phyloP scores from a whole-genome alignment of 2,797 vertebrate genomes.

The Enteromius mattozi region DNA sequence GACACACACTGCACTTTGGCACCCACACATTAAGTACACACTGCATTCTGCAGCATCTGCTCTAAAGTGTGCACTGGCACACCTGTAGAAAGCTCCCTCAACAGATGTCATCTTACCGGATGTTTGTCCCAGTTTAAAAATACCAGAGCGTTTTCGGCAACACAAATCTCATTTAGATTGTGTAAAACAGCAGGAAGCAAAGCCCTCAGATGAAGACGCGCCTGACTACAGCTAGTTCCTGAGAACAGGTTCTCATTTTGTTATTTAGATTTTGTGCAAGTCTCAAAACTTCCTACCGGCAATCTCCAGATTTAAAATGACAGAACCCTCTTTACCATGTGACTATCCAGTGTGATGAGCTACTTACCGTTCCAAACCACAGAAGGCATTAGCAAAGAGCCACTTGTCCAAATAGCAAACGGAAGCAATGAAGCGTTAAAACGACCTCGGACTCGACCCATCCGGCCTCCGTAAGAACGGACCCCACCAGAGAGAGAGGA shows the following conservation, averaged over 20 bases:
- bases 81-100: constrained; percentile 39
- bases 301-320: constrained; percentile 58
- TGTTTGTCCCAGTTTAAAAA: constrained; percentile 24
- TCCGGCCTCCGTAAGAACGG: constrained; percentile 87
- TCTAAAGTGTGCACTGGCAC: constrained; percentile 42
- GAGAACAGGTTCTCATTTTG: constrained; percentile 33
- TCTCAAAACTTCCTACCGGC: constrained; percentile 19
- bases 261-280: constrained; percentile 30
- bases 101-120: constrained; percentile 39
- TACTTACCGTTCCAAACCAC: constrained; percentile 88
- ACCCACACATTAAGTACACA: constrained; percentile 45
- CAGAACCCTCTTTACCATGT: constrained; percentile 75
- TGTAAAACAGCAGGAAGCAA: constrained; percentile 36
- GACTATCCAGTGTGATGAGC: constrained; percentile 85
- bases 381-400: constrained; percentile 91
- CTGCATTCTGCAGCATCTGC: constrained; percentile 46
- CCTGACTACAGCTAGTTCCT: constrained; percentile 30
- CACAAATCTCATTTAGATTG: constrained; percentile 17
- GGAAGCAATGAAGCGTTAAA: constrained; percentile 93
- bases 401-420: constrained; percentile 97
- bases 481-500: constrained; percentile 85
- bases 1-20: constrained; percentile 34
- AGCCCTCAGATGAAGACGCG: constrained; percentile 25
- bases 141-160: constrained; percentile 35
- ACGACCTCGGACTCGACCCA: constrained; percentile 83